Evolutionary conservation across 2,888 invertebrate genomes (phyloP), one percentile per base, ranked within the genome.

Genomic region (Apotomis betuletana): DNA sequence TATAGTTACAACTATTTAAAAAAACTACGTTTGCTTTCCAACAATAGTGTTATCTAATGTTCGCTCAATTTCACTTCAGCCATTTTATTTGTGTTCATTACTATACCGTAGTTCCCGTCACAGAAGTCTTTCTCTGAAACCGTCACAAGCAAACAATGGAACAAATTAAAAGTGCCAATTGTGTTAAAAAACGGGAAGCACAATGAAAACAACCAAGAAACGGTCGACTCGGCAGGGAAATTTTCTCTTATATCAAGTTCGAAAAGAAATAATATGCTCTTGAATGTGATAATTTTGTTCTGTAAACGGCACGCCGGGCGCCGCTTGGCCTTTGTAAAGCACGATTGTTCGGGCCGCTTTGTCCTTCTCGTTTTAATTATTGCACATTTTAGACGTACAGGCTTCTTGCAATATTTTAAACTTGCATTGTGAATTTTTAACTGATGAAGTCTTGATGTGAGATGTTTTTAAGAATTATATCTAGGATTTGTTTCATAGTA

Each of bases 201-300:
- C 64, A 44, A 59, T 41, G 55, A 55, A 49, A 52, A 52, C 36
- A 54, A 54, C 64, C 46, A 15, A 65, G 59, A 54, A 65, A 65
- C 44, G 4, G 44, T 55, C 10, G 38, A 64, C 69, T 63, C 38
- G 54, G 60, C 57, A 13, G 41, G 13, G 49, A 49, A 49, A 65
- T 62, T 51, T 12, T 44, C 51, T 51, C 67, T 71, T 67, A 12
- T 58, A 27, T 70, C 55, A 61, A 67, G 60, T 58, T 64, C 49
- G 63, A 38, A 52, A 65, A 58, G 36, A 38, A 59, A 65, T 70
- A 65, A 65, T 49, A 60, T 60, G 54, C 59, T 49, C 49, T 69
- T 64, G 51, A 59, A 70, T 58, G 52, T 72, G 58, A 68, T 63
- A 62, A 68, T 72, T 72, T 72, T 59, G 67, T 62, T 49, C 51